Evolutionary conservation across 2,797 vertebrate species (phyloP), one percentile per base, ranked within the genome.

Genomic region (Muscicapa comitata): DNA sequence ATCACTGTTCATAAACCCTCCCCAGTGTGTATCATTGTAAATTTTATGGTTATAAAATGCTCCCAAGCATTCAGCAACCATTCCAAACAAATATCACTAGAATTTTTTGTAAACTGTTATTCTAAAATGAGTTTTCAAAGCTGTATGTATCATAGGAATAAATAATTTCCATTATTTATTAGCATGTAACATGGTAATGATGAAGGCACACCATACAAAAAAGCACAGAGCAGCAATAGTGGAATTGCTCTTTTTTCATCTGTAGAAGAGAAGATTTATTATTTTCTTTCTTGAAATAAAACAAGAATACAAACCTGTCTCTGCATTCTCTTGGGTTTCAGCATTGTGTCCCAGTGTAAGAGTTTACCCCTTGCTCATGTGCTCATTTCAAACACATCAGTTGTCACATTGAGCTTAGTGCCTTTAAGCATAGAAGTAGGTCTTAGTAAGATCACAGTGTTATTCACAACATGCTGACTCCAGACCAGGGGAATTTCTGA

Each of bases 1-100:
- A 95, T 96, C 93, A 94, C 87, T 80, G 96, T 96, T 87, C 81
- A 80, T 70, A 87, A 95, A 55, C 4, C 9, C 18, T 73, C 92
- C 78, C 50, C 83, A 51, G 38, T 51, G 80, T 84, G 16, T 35
- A 61, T 40, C 31, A 38, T 35, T 89, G 61, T 68, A 83, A 80
- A 84, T 85, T 90, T 92, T 48, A 53, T 76, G 31, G 63, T 62
- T 92, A 26, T 63, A 70, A 79, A 90, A 92, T 35, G 8, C 35
- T 90, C 54, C 18, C 40, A 92, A 80, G 28, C 38, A 75, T 72
- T 81, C 83, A 88, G 37, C 25, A 78, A 28, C 3, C 71, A 57
- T 84, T 90, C 15, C 38, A 94, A 96, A 94, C 15, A 94, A 91
- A 76, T 6, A 68, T 3, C 19, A 45, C 17, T 28, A 37, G 6